Evolutionary conservation across 2,113 vertebrate genomes (phyloP).

Genomic region (Stegostoma tigrinum): DNA sequence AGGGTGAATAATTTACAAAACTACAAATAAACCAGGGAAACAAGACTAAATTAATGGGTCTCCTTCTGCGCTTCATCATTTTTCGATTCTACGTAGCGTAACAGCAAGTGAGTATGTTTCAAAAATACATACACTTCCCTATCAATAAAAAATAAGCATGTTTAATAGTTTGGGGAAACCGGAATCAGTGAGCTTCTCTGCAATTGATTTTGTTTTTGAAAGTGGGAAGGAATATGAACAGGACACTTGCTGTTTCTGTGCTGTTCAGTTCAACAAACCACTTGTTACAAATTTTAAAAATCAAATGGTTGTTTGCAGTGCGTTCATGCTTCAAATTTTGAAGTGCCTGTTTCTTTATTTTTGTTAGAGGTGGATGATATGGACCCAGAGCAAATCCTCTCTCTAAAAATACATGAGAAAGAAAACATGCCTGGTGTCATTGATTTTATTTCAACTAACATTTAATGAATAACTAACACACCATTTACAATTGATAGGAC

Average conservation of each 20-base stretch:
- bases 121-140: not conserved
- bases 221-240: not conserved
- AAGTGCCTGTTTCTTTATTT: not conserved
- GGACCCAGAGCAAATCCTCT: not conserved
- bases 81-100: not conserved
- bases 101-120: not conserved
- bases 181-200: not conserved
- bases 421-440: not conserved
- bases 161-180: not conserved
- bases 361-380: not conserved
- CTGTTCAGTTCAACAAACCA: not conserved
- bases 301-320: not conserved
- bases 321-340: not conserved
- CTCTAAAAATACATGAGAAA: not conserved
- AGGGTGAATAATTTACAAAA: too few species aligned
- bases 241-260: not conserved
- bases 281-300: not conserved
- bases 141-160: not conserved
- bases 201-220: not conserved
- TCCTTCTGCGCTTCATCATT: too few species aligned
- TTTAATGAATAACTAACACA: not conserved
- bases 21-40: too few species aligned
- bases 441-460: slow-evolving; percentile 1
- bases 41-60: too few species aligned
- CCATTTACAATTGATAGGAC: not conserved